Evolutionary conservation across 2,888 invertebrate genomes (phyloP).

Genomic region (Acleris sparsana): DNA sequence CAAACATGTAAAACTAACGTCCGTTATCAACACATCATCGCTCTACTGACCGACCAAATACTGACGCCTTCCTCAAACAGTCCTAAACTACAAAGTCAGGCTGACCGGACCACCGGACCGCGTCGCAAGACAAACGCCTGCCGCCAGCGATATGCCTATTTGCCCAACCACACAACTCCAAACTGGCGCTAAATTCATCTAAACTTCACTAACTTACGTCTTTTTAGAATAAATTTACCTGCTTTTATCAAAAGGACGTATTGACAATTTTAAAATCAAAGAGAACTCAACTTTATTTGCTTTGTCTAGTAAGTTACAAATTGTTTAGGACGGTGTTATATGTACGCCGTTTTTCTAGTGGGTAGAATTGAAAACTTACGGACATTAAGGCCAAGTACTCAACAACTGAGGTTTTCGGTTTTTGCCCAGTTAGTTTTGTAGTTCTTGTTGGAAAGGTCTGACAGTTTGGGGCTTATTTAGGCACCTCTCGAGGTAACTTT

Average conservation of each 20-base stretch:
- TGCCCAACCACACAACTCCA: slow-evolving; percentile 1
- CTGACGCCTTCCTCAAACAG: slow-evolving; percentile 8
- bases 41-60: too few species aligned
- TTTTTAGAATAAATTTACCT: not conserved
- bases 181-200: not conserved
- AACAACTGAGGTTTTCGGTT: slow-evolving; percentile 32
- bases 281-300: too few species aligned
- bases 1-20: too few species aligned
- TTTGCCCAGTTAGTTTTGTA: slow-evolving; percentile 31
- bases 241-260: too few species aligned
- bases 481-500: slow-evolving; percentile 20
- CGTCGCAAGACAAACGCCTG: slow-evolving; percentile 29
- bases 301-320: too few species aligned
- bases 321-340: too few species aligned
- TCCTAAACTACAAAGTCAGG: slow-evolving; percentile 16
- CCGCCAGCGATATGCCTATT: slow-evolving; percentile 5
- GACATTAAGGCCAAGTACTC: slow-evolving; percentile 31
- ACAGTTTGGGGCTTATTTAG: slow-evolving; percentile 35
- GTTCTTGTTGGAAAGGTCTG: slow-evolving; percentile 26
- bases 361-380: slow-evolving; percentile 3
- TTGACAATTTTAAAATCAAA: too few species aligned
- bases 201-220: not conserved
- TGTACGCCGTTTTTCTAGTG: too few species aligned
- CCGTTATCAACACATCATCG: too few species aligned
- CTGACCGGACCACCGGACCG: slow-evolving; percentile 7